These are phyloP conservation scores for Diadegma fenestrale DNA, from an alignment of 2,888 invertebrate genomes.

Conservation along the genomic window DNA sequence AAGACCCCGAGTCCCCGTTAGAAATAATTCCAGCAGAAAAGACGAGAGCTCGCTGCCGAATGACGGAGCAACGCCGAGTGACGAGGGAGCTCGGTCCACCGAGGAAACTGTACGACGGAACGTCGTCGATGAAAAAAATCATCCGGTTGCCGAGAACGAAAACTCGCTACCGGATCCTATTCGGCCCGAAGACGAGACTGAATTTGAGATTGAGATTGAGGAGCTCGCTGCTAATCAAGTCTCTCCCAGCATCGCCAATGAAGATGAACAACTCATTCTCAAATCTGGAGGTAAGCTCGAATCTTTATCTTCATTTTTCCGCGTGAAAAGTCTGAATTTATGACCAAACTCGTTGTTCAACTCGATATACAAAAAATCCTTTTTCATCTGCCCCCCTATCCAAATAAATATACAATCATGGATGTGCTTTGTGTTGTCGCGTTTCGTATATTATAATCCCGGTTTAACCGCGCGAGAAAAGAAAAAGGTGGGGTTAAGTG, in stretches of 20 bases:
- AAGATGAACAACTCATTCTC: constrained; percentile 79
- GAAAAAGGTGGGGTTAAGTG: constrained; percentile 6
- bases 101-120: constrained; percentile 22
- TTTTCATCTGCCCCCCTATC: no score
- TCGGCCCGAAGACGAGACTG: constrained; percentile 73
- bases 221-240: constrained; percentile 71
- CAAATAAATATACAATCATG: no score
- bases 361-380: background rate
- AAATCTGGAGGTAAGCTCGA: constrained; percentile 78
- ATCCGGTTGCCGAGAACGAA: constrained; percentile 39
- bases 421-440: no score
- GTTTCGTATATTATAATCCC: constrained; percentile 53
- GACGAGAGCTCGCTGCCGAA: constrained; percentile 28
- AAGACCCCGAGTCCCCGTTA: constrained; percentile 66
- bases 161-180: constrained; percentile 57
- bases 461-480: constrained; percentile 59
- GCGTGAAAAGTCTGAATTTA: background rate
- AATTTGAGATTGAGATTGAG: constrained; percentile 76
- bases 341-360: background rate
- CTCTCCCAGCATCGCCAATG: constrained; percentile 74
- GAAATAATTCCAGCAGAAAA: constrained; percentile 62
- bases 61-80: constrained; percentile 46
- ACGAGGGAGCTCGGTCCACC: background rate
- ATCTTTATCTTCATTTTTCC: background rate
- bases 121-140: constrained; percentile 30